Conservation (phyloP, 2,797 vertebrate genomes). For the Poecilia gillii region DNA sequence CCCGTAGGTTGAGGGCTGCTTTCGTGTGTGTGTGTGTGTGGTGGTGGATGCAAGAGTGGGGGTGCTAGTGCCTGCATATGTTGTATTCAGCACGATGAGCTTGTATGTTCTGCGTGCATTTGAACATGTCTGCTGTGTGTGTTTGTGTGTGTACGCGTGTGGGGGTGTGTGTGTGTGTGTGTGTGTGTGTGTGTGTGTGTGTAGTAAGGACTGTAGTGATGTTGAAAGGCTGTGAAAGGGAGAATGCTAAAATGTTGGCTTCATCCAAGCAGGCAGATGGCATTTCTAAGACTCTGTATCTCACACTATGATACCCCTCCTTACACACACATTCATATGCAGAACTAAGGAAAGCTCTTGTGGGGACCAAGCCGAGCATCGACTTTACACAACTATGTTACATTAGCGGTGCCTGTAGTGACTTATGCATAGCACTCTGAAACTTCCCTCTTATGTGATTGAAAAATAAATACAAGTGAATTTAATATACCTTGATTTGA, state of each 20-base stretch:
- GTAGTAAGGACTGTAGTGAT: not conserved
- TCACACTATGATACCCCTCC: not conserved
- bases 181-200: not conserved
- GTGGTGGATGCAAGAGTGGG: constrained; percentile 51
- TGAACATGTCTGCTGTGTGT: constrained; percentile 18
- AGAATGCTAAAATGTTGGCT: constrained; percentile 33
- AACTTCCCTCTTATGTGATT: not conserved
- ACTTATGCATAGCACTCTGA: not conserved
- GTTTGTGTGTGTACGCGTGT: constrained; percentile 2
- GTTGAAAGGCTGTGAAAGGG: constrained; percentile 29
- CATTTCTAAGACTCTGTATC: constrained; percentile 28
- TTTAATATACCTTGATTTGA: not conserved
- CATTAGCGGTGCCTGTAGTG: not conserved
- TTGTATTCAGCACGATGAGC: constrained; percentile 26
- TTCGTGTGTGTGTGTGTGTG: constrained; percentile 41
- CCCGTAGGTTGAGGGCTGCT: constrained; percentile 53
- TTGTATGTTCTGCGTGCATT: constrained; percentile 27
- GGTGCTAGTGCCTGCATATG: constrained; percentile 49
- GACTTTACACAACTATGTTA: not conserved
- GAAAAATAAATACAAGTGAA: not conserved
- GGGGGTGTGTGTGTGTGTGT: not conserved
- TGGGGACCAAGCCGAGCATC: constrained; percentile 17
- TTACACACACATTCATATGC: constrained; percentile 8
- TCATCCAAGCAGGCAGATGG: constrained; percentile 24
- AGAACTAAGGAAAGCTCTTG: constrained; percentile 16